phyloP scores from a whole-genome alignment of 1,140 invertebrate species.

The Orchestia grillus region DNA sequence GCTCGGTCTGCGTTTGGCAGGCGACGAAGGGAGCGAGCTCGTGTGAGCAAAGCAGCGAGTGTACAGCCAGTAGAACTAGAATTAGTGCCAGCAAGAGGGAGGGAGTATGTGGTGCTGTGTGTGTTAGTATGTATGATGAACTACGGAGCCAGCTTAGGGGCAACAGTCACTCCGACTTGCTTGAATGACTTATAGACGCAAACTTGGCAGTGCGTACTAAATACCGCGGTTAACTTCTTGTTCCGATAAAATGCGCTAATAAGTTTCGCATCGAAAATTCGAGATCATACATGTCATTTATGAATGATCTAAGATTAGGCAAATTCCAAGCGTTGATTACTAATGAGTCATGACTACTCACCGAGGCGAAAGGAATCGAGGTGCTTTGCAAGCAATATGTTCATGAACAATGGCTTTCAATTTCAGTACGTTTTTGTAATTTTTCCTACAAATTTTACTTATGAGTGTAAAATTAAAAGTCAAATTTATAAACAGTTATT shows the following conservation, averaged over 20 bases:
- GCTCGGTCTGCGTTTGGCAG: conserved; percentile 43
- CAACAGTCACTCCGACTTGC: conserved; percentile 36
- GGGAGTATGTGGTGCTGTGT: conserved; percentile 52
- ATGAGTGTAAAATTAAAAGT: not conserved
- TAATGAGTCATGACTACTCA: not conserved
- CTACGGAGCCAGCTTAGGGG: conserved; percentile 21
- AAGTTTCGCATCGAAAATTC: not conserved
- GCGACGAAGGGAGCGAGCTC: conserved; percentile 33
- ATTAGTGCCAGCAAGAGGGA: conserved; percentile 56
- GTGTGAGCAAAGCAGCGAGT: conserved; percentile 11
- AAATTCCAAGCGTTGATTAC: not conserved
- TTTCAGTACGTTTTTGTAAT: not conserved
- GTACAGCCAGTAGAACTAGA: conserved; percentile 54
- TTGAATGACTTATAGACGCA: conserved; percentile 8
- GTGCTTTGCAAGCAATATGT: not conserved
- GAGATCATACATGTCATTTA: not conserved
- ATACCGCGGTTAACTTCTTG: not conserved
- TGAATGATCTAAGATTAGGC: not conserved
- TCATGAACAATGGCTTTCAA: not conserved
- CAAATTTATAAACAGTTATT: not conserved
- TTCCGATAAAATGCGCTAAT: not conserved
- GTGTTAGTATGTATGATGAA: conserved; percentile 53
- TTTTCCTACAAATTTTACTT: not conserved
- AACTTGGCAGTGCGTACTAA: conserved; percentile 11
- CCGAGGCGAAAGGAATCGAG: not conserved